These are phyloP conservation scores for Campopleginae sp. DNA, from an alignment of 2,888 invertebrate genomes.

Conservation along the genomic window DNA sequence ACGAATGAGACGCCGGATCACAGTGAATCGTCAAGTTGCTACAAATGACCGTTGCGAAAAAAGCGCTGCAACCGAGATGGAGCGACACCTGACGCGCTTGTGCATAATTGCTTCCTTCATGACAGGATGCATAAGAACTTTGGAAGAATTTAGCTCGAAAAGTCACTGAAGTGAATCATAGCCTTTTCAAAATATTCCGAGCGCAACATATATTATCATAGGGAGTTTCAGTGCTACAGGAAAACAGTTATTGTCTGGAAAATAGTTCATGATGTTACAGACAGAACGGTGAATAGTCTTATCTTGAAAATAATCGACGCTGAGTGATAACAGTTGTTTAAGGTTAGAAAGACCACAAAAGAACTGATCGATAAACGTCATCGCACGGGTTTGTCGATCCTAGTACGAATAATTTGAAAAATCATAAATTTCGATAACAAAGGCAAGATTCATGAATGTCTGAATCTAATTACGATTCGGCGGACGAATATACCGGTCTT, in stretches of 20 bases:
- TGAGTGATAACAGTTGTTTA: background rate
- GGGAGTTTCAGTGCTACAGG: background rate
- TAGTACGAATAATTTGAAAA: background rate
- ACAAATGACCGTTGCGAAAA: background rate
- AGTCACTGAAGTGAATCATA: constrained; percentile 1
- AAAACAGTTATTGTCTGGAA: background rate
- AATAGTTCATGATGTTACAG: constrained; percentile 10
- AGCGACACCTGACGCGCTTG: background rate
- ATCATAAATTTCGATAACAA: constrained; percentile 23
- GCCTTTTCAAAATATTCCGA: background rate
- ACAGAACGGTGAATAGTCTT: background rate
- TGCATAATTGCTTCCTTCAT: background rate
- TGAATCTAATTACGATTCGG: constrained; percentile 87
- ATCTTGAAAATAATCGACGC: background rate
- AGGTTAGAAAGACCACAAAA: constrained; percentile 12
- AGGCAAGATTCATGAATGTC: constrained; percentile 82
- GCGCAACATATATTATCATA: background rate
- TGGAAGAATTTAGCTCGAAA: background rate
- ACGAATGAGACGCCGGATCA: background rate
- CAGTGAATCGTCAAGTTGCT: background rate
- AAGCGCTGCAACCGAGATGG: background rate
- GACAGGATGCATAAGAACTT: background rate
- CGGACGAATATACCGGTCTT: constrained; percentile 91
- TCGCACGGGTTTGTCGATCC: background rate
- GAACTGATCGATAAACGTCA: background rate